Evolutionary conservation across 2,888 invertebrate species (phyloP).

Genomic region (Melitaea athalia): DNA sequence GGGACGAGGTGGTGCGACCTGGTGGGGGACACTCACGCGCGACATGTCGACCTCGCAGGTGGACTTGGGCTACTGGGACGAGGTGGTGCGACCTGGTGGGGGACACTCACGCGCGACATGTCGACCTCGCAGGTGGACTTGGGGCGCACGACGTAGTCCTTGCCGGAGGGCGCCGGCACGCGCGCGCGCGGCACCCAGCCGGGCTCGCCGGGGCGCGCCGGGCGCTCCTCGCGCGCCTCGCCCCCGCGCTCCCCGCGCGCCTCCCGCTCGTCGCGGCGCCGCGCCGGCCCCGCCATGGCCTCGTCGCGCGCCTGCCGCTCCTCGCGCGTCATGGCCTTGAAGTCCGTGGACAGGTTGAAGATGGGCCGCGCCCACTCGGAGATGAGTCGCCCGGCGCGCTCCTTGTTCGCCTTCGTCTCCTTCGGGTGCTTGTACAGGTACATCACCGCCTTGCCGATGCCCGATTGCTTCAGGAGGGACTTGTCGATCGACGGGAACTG

Average conservation of each 20-base stretch:
- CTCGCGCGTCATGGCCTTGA: constrained; percentile 91
- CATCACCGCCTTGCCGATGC: constrained; percentile 99
- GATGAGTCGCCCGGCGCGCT: constrained; percentile 94
- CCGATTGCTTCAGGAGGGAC: constrained; percentile 95
- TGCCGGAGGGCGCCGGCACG: constrained; percentile 96
- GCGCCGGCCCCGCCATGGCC: constrained; percentile 85
- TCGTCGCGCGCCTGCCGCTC: constrained; percentile 96
- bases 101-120: constrained; percentile 86
- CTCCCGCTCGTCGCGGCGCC: constrained; percentile 81
- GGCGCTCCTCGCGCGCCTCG: constrained; percentile 87
- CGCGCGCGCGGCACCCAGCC: constrained; percentile 98
- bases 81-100: neutral
- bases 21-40: too few relatives aligned
- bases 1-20: too few relatives aligned
- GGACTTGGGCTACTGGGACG: neutral
- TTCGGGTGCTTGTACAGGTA: constrained; percentile 99
- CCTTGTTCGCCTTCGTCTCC: constrained; percentile 96
- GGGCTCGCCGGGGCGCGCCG: constrained; percentile 94
- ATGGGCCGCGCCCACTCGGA: constrained; percentile 99
- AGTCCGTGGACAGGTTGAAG: constrained; percentile 89
- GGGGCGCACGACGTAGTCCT: constrained; percentile 97
- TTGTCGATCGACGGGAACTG: constrained; percentile 95
- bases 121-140: constrained; percentile 95
- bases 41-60: too few relatives aligned
- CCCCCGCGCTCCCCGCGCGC: constrained; percentile 97